Evolutionary conservation across 2,113 vertebrate species (phyloP), one percentile per base, ranked within the genome.

Genomic region (Agapornis roseicollis): DNA sequence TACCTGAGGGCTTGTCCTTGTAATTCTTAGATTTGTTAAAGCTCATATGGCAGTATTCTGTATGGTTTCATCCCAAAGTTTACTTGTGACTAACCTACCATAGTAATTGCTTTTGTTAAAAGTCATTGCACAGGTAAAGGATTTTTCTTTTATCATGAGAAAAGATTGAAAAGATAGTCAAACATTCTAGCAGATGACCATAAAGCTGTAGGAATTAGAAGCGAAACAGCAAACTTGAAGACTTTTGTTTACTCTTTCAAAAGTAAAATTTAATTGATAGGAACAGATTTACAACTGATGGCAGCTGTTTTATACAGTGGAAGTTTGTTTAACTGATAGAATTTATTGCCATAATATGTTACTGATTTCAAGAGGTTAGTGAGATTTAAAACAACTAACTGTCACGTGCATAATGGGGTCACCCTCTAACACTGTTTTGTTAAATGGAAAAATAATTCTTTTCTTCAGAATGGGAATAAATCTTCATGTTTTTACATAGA

Each of bases 241-340:
- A 55, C 6, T 71, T 65, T 37, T 29, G 28, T 79, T 91, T 65
- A 70, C 15, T 4, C 7, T 37, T 88, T 93, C 25, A 31, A 83
- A 86, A 71, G 35, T 66, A 17, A 90, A 83, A 78, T 71, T 65
- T 83, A 96, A 90, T 87, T 47, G 47, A 31, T 84, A 35, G 18
- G 42, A 81, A 76, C 33, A 85, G 27, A 52, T 77, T 82, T 93
- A 27, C 41, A 82, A 10, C 44, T 80, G n/a, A 64, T 72, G 61
- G 47, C 79, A 69, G 88, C 81, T 95, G 90, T 50, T 93, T 91
- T 89, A 85, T 76, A 72, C 71, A 56, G 44, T 65, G n/a, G 29
- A 94, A 94, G 85, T 85, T 31, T 88, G n/a, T 85, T 90, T 80
- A 72, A 63, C 53, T 82, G 33, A n/a, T 66, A 87, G 12, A 94